Conservation (phyloP, 2,113 vertebrate species). For the Burhinus oedicnemus region DNA sequence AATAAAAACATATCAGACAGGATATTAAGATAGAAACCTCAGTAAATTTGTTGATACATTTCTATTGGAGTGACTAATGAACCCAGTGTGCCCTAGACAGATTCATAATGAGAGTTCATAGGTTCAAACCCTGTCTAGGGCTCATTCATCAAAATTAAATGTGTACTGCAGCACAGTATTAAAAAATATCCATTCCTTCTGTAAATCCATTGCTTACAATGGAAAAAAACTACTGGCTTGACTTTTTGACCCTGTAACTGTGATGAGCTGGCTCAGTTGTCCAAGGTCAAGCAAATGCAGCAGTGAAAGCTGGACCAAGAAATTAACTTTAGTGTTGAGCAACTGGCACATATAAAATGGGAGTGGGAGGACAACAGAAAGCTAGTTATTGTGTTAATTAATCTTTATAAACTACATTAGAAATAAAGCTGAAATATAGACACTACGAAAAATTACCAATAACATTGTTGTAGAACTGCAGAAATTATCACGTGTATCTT, state of each 20-base stretch:
- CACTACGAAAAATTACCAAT: not conserved
- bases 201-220: slow-evolving; percentile 39
- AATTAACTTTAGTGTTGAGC: not conserved
- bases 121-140: slow-evolving; percentile 63
- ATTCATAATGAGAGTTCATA: slow-evolving; percentile 72
- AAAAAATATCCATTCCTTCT: slow-evolving; percentile 52
- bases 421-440: not conserved
- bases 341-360: not conserved
- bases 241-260: slow-evolving; percentile 41
- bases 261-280: slow-evolving; percentile 38
- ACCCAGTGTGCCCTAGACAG: slow-evolving; percentile 66
- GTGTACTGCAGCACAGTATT: slow-evolving; percentile 37
- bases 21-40: slow-evolving; percentile 49
- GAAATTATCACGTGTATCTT: not conserved
- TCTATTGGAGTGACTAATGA: slow-evolving; percentile 68
- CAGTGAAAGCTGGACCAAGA: not conserved
- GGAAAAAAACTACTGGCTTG: slow-evolving; percentile 19
- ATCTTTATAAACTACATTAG: not conserved
- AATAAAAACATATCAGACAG: slow-evolving; percentile 15
- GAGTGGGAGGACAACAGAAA: not conserved
- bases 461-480: not conserved
- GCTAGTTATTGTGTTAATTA: not conserved
- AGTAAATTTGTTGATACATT: slow-evolving; percentile 64
- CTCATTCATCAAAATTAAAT: slow-evolving; percentile 73
- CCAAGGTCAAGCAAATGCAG: slow-evolving; percentile 47